These are phyloP conservation scores for Lasioglossum albipes DNA, from an alignment of 1,140 invertebrate species.

Conservation along the genomic window DNA sequence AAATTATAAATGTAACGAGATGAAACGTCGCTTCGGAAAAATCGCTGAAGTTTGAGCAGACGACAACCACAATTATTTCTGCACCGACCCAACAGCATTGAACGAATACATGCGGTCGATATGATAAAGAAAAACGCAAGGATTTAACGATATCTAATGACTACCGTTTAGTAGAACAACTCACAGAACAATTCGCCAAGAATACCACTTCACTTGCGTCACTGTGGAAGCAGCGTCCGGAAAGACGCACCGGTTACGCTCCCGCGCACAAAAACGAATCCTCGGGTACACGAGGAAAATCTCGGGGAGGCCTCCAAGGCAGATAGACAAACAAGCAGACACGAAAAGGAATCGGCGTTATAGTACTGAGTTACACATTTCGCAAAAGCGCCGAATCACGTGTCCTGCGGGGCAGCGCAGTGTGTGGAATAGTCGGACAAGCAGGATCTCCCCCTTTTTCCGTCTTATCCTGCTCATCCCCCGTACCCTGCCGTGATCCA, in stretches of 20 bases:
- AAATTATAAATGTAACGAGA: no score
- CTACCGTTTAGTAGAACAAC: neutral
- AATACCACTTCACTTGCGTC: slow-evolving; percentile 41
- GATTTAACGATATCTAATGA: neutral
- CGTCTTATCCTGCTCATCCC: slow-evolving; percentile 45
- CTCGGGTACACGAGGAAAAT: neutral
- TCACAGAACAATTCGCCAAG: neutral
- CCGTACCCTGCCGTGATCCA: slow-evolving; percentile 30
- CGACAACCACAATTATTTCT: no score
- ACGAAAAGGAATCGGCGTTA: neutral
- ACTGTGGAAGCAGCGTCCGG: slow-evolving; percentile 16
- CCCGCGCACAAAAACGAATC: slow-evolving; percentile 29
- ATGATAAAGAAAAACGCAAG: no score
- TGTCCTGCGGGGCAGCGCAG: slow-evolving; percentile 46
- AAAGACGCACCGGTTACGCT: slow-evolving; percentile 11
- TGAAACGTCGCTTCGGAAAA: no score
- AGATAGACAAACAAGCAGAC: neutral
- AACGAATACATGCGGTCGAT: no score
- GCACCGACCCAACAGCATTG: no score
- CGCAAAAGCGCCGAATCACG: slow-evolving; percentile 38
- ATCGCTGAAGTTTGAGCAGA: no score
- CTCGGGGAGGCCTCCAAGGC: neutral
- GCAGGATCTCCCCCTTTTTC: slow-evolving; percentile 49
- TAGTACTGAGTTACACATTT: slow-evolving; percentile 42
- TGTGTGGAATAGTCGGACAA: slow-evolving; percentile 50